Conservation (phyloP, 2,113 vertebrate species). For the Fregetta grallaria region DNA sequence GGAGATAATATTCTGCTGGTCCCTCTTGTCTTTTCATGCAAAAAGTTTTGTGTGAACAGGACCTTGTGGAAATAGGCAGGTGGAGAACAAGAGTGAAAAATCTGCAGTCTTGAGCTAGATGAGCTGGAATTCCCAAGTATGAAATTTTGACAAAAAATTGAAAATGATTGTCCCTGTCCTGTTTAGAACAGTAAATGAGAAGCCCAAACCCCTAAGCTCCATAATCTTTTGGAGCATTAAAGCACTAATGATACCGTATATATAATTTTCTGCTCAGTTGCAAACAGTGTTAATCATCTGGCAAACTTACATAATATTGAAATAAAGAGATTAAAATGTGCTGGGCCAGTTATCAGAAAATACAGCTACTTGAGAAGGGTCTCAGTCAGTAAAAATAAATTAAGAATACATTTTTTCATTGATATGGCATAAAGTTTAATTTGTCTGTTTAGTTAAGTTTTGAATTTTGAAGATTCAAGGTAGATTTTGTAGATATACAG, state of each 20-base stretch:
- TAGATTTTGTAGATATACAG: not conserved
- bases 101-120: not conserved
- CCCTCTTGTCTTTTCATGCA: slow-evolving; percentile 8
- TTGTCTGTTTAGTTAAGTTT: not conserved
- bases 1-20: slow-evolving; percentile 35
- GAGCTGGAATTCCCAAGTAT: not conserved
- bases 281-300: not conserved
- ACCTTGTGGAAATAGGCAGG: not conserved
- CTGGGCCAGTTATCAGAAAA: not conserved
- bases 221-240: not conserved
- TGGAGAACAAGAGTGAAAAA: not conserved
- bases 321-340: not conserved
- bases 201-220: not conserved
- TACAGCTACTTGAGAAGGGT: not conserved
- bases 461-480: not conserved
- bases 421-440: not conserved
- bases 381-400: not conserved
- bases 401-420: not conserved
- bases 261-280: not conserved
- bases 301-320: not conserved
- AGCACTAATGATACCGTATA: not conserved
- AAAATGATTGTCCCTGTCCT: not conserved
- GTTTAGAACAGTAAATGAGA: not conserved
- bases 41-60: not conserved
- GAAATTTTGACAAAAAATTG: not conserved